Percentiles rank a stretch among this genome's conserved stretches.
Conservation (phyloP, 2,113 vertebrate species). For the Patagioenas fasciata region DNA sequence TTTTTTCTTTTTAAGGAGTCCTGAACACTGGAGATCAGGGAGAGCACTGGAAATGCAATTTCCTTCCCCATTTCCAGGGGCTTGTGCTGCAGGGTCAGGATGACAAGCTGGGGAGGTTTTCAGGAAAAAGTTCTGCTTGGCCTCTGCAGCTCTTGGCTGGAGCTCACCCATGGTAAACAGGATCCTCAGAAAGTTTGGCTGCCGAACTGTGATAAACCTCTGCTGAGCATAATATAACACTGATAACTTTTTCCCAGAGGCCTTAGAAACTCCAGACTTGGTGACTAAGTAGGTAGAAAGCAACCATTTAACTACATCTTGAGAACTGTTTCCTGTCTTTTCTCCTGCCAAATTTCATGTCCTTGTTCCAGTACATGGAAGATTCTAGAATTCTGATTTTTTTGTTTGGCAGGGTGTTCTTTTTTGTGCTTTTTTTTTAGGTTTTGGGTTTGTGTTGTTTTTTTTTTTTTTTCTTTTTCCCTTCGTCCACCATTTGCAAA, state of each 20-base stretch:
- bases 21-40: neutral
- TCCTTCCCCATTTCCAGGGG: neutral
- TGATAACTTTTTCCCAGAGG: neutral
- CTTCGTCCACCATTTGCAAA: neutral
- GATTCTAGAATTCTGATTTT: neutral
- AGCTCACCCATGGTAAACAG: constrained; percentile 8
- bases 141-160: neutral
- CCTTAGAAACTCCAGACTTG: neutral
- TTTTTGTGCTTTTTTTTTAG: neutral
- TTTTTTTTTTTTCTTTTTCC: neutral
- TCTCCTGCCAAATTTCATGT: neutral
- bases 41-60: neutral
- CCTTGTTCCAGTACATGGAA: neutral
- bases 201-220: neutral
- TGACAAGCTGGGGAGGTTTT: neutral
- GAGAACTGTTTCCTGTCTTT: neutral
- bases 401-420: neutral
- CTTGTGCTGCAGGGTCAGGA: neutral
- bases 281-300: neutral
- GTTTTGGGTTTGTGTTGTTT: too few species aligned
- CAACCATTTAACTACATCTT: neutral
- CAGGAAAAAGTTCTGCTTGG: neutral
- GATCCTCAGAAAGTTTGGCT: constrained; percentile 11
- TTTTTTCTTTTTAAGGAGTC: neutral
- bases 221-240: neutral